These are phyloP conservation scores for Actinernus sp. DNA, from an alignment of 92 coral and sea anemone genomes.

Conservation along the genomic window DNA sequence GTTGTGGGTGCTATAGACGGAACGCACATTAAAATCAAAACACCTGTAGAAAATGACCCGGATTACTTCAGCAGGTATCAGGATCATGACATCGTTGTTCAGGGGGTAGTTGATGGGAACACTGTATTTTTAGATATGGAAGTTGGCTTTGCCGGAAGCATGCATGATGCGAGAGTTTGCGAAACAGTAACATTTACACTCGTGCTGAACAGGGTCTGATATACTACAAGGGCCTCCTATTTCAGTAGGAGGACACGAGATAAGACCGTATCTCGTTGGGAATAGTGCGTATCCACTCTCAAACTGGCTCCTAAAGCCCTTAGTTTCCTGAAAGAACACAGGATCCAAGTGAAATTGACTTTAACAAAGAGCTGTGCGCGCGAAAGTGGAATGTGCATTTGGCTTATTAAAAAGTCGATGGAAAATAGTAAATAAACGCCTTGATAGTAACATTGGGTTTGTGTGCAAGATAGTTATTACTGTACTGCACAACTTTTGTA, in stretches of 20 bases:
- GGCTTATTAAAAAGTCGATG: background rate
- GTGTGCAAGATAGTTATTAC: constrained; percentile 16
- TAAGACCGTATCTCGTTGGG: background rate
- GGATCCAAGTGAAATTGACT: too few species aligned
- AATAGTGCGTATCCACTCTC: constrained; percentile 14
- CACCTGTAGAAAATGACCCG: too few species aligned
- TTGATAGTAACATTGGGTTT: background rate
- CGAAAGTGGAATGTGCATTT: too few species aligned
- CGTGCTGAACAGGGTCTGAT: background rate
- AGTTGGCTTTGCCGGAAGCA: too few species aligned
- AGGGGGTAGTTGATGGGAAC: too few species aligned
- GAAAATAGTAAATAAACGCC: background rate
- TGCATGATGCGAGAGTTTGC: too few species aligned
- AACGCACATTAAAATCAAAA: too few species aligned
- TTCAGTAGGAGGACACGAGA: background rate
- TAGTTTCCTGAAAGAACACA: background rate
- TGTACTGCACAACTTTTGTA: constrained; percentile 13
- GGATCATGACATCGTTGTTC: too few species aligned
- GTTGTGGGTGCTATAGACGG: too few species aligned
- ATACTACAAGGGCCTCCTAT: background rate
- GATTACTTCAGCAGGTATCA: too few species aligned
- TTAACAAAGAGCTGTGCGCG: too few species aligned
- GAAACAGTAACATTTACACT: constrained; percentile 7
- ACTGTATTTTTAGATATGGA: too few species aligned
- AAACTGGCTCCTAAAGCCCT: constrained; percentile 5